phyloP scores from a whole-genome alignment of 1,140 invertebrate species.

The Brevipalpus yothersi region DNA sequence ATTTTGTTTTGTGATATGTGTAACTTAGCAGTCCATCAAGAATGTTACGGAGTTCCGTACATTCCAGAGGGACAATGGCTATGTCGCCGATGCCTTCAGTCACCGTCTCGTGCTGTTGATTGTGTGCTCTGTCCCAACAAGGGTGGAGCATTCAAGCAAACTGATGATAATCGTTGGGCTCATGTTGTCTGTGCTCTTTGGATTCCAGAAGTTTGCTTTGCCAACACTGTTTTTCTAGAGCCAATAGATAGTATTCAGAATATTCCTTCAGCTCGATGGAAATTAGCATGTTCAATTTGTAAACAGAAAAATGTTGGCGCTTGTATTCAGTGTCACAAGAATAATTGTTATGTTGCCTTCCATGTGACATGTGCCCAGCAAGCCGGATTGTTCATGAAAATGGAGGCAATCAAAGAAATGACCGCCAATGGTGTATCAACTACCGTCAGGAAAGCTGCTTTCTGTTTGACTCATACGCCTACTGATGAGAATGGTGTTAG shows the following conservation, averaged over 20 bases:
- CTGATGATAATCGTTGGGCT: conserved; percentile 82
- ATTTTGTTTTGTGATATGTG: conserved; percentile 99
- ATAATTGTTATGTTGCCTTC: conserved; percentile 86
- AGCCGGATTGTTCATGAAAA: conserved; percentile 80
- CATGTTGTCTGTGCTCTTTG: conserved; percentile 96
- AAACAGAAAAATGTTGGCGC: conserved; percentile 78
- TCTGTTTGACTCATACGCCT: conserved; percentile 79
- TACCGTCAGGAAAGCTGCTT: conserved; percentile 79
- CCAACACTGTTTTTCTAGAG: conserved; percentile 88
- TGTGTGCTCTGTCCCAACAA: conserved; percentile 93
- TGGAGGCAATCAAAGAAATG: conserved; percentile 57
- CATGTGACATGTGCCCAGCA: conserved; percentile 97
- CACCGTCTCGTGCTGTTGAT: conserved; percentile 77
- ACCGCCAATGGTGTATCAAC: conserved; percentile 31
- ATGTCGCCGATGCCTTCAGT: conserved; percentile 76
- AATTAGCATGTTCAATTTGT: conserved; percentile 83
- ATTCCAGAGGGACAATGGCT: conserved; percentile 98
- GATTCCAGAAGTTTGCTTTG: conserved; percentile 96
- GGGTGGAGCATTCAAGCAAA: conserved; percentile 95
- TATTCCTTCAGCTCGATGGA: conserved; percentile 82
- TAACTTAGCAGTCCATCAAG: conserved; percentile 93
- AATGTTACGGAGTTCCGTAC: conserved; percentile 96
- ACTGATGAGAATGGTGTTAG: conserved; percentile 27
- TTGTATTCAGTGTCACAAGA: conserved; percentile 92
- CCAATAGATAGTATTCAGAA: conserved; percentile 88